Evolutionary conservation across 2,113 vertebrate species (phyloP), one percentile per base, ranked within the genome.

Genomic region (Todiramphus saurophagus): DNA sequence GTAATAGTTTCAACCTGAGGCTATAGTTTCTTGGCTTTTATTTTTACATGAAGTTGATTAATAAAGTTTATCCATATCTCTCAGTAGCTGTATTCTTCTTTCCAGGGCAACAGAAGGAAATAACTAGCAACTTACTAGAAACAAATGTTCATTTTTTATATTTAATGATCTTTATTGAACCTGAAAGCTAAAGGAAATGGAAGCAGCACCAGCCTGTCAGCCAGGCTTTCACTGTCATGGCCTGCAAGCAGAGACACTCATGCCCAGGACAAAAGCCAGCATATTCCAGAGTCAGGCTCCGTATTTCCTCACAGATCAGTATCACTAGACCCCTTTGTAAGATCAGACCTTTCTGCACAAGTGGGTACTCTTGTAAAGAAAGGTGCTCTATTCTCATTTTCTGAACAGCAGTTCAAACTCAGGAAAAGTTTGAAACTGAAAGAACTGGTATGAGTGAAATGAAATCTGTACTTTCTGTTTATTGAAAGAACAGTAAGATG

Each of bases 41-140:
- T 39, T 90, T 94, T 51, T 51, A 51, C 24, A 25, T 51, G 51
- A 28, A 80, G 27, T 25, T 83, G 10, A 91, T 76, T 69, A 76
- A 85, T 85, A 82, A 82, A 85, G 50, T 44, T 21, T 23, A 83
- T 70, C 58, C 33, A 10, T 75, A 62, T 55, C 46, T 37, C 44
- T 83, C 43, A 86, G 68, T 70, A 73, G 74, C 77, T 1, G 0
- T 66, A 59, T n/a, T 94, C n/a, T 77, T 94, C 67, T 41, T 74
- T 91, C 67, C 67, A 90, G n/a, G 12, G 50, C 46, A 91, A 86
- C 25, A 90, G 68, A 90, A 90, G 41, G 58, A 85, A 88, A 46
- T 80, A 82, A 77, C 59, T 73, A 87, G 53, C 69, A 94, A 94
- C 60, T 88, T 83, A 88, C 85, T 96, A 76, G 85, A 95, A 97